Base-by-base conservation (phyloP, 2,113 vertebrate genomes). In the Ginglymostoma cirratum region DNA sequence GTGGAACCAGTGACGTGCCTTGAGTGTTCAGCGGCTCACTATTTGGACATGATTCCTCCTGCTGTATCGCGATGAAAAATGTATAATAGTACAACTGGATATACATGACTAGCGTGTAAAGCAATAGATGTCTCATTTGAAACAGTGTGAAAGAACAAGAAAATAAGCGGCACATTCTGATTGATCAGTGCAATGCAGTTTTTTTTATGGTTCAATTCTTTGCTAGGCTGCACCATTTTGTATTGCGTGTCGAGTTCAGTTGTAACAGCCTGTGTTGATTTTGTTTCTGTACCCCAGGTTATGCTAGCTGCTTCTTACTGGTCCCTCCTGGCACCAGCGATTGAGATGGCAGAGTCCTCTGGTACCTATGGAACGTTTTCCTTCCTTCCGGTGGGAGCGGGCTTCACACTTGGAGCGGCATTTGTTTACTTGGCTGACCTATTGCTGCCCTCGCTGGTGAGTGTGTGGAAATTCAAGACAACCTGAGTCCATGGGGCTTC, bases 291-390 rank as follows among this genome's bases (percentile, higher is more conserved):
- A 3, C 96, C 94, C 95, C 97, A 99, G 99, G 99, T 99, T 69
- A 99, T 99, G 99, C 92, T 99, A 96, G 99, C 99, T 0, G 99
- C 99, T 0, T 99, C 99, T 96, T 99, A 99, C 95, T 99, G 99
- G 99, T 99, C 99, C 0, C 96, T 99, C 38, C 97, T 99, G 96
- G 99, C 99, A 4, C 99, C 99, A 0, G 99, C 99, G 0, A 98
- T 99, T 2, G 98, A 98, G 96, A 98, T 99, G 98, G 99, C 99
- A 0, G 98, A 98, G 93, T 97, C 98, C 0, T 99, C 98, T 0
- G 98, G 98, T 70, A 97, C 97, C 95, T 99, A 99, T 0, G 99
- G 99, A 2, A 97, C 98, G 34, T 98, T 98, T 2, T 97, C 99
- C 1, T 99, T 99, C 96, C 42, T 99, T 24, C 99, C 99, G 0